Evolutionary conservation across 2,113 vertebrate species (phyloP).

Genomic region (Psittacula cyanocephala): DNA sequence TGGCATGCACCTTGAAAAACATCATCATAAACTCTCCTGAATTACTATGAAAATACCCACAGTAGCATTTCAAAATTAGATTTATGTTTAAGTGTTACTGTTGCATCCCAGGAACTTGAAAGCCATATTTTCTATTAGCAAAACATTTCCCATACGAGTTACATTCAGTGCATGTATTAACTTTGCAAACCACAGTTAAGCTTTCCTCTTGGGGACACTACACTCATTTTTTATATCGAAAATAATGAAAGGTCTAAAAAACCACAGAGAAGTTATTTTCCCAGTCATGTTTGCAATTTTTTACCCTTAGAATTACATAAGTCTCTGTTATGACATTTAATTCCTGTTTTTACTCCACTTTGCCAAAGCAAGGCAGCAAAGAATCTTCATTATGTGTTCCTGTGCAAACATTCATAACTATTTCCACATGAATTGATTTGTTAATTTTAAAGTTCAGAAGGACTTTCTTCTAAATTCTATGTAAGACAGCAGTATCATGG

Average conservation of each 20-base stretch:
- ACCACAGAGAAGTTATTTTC: conserved; percentile 59
- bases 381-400: conserved; percentile 27
- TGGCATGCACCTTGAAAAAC: conserved; percentile 11
- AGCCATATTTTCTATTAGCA: conserved; percentile 19
- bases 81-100: conserved; percentile 53
- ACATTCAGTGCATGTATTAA: conserved; percentile 37
- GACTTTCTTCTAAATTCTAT: background rate
- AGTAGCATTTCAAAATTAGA: conserved; percentile 51
- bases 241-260: conserved; percentile 64
- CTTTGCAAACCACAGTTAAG: conserved; percentile 33
- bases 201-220: conserved; percentile 47
- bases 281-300: conserved; percentile 61
- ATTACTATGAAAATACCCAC: conserved; percentile 28
- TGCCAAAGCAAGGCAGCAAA: conserved; percentile 52
- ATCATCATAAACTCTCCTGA: background rate
- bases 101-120: conserved; percentile 36
- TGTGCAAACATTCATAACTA: conserved; percentile 13
- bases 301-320: conserved; percentile 59
- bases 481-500: background rate
- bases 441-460: conserved; percentile 11
- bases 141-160: conserved; percentile 62
- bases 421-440: conserved; percentile 44
- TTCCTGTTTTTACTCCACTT: conserved; percentile 58
- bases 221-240: conserved; percentile 42
- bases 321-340: conserved; percentile 68